These are phyloP conservation scores for Synanthedon vespiformis DNA, from an alignment of 2,888 invertebrate species.

Conservation along the genomic window DNA sequence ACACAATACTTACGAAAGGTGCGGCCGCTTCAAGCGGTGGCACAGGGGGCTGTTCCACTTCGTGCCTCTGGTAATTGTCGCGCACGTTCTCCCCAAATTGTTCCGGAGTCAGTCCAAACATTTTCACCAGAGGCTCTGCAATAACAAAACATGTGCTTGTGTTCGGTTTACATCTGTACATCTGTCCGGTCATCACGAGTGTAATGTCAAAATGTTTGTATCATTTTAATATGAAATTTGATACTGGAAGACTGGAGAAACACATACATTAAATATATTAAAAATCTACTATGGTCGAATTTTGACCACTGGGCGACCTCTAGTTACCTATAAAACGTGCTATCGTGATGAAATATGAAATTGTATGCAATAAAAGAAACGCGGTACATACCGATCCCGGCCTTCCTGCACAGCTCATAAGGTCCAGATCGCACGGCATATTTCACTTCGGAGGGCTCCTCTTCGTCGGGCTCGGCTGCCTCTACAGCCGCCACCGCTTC, in stretches of 20 bases:
- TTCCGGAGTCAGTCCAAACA: conserved; percentile 93
- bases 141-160: no score
- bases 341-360: background rate
- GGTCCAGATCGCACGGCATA: conserved; percentile 90
- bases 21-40: conserved; percentile 86
- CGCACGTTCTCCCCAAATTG: conserved; percentile 96
- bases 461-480: conserved; percentile 66
- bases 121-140: conserved; percentile 83
- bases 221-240: no score
- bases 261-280: no score
- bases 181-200: no score
- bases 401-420: conserved; percentile 87
- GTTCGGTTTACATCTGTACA: no score
- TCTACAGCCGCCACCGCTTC: conserved; percentile 72
- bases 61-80: conserved; percentile 94
- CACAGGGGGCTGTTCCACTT: conserved; percentile 92
- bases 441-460: conserved; percentile 76
- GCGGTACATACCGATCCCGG: conserved; percentile 75
- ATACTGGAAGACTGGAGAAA: no score
- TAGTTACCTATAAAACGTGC: background rate
- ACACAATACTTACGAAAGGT: conserved; percentile 73
- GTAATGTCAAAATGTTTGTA: no score
- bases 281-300: no score
- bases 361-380: background rate
- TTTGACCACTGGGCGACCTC: no score